A percentile compares a stretch with the other conserved stretches of the same genome.
Conservation (phyloP, 2,797 vertebrate species). For the Anableps anableps region DNA sequence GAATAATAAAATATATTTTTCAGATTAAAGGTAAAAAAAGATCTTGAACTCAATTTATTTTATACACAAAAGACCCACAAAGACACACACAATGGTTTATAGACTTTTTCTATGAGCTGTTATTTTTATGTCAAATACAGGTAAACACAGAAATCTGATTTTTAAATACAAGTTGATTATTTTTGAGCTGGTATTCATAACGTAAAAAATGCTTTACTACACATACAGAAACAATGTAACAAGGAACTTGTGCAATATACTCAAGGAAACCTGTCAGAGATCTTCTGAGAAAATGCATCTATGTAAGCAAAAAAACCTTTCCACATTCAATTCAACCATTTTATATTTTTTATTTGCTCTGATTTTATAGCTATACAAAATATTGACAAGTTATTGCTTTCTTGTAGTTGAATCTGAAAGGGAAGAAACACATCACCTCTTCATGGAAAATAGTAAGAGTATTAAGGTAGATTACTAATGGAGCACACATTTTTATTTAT, state of each 20-base stretch:
- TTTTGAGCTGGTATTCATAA: background rate
- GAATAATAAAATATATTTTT: background rate
- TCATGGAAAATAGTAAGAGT: constrained; percentile 83
- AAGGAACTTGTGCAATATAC: constrained; percentile 88
- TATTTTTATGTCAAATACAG: background rate
- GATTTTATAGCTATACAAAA: background rate
- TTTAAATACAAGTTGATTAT: constrained; percentile 5
- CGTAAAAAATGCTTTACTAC: constrained; percentile 1
- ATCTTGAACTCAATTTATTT: background rate
- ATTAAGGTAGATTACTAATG: constrained; percentile 80
- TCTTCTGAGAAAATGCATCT: constrained; percentile 88
- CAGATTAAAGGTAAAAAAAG: background rate
- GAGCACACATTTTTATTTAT: background rate
- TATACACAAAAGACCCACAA: too few relatives aligned
- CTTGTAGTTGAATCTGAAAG: constrained; percentile 90
- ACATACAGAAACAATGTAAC: constrained; percentile 85
- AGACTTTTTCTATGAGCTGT: background rate
- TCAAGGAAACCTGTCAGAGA: constrained; percentile 90
- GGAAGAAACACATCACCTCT: constrained; percentile 89
- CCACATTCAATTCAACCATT: background rate
- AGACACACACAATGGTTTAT: background rate
- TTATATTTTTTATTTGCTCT: background rate
- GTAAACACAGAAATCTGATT: background rate
- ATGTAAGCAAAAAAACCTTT: constrained; percentile 82
- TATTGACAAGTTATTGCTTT: constrained; percentile 5